phyloP scores from a whole-genome alignment of 2,888 invertebrate genomes.

The Sphinx pinastri region DNA sequence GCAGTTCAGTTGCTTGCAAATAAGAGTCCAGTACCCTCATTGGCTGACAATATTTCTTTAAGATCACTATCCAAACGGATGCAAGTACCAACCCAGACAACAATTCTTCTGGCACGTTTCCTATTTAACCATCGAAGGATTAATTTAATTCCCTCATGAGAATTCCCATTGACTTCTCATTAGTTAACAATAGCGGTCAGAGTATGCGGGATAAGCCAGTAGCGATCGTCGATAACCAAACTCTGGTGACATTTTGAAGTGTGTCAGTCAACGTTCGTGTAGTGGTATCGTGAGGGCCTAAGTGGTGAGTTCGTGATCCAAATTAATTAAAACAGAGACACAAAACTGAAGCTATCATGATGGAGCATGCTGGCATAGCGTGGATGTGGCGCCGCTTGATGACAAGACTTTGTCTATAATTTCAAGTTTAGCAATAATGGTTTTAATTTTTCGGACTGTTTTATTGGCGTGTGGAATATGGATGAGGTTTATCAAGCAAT shows the following conservation, averaged over 20 bases:
- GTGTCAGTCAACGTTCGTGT: conserved; percentile 74
- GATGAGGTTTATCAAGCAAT: too few species aligned
- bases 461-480: too few species aligned
- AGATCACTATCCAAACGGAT: background rate
- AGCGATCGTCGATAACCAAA: conserved; percentile 69
- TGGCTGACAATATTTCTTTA: too few species aligned
- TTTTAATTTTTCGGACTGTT: background rate
- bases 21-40: too few species aligned
- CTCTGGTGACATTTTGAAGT: conserved; percentile 82
- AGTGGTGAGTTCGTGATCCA: conserved; percentile 83
- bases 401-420: background rate
- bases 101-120: conserved; percentile 45
- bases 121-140: conserved; percentile 39
- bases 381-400: conserved; percentile 52
- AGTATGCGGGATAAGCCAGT: conserved; percentile 46
- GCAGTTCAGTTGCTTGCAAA: too few species aligned
- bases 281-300: conserved; percentile 78
- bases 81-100: background rate
- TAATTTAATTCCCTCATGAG: conserved; percentile 52
- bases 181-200: conserved; percentile 55
- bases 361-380: conserved; percentile 61
- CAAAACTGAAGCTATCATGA: conserved; percentile 81
- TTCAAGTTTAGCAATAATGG: background rate
- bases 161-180: conserved; percentile 43
- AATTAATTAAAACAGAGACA: conserved; percentile 83